phyloP scores from a whole-genome alignment of 2,113 vertebrate species.

The Hemiprocne comata region DNA sequence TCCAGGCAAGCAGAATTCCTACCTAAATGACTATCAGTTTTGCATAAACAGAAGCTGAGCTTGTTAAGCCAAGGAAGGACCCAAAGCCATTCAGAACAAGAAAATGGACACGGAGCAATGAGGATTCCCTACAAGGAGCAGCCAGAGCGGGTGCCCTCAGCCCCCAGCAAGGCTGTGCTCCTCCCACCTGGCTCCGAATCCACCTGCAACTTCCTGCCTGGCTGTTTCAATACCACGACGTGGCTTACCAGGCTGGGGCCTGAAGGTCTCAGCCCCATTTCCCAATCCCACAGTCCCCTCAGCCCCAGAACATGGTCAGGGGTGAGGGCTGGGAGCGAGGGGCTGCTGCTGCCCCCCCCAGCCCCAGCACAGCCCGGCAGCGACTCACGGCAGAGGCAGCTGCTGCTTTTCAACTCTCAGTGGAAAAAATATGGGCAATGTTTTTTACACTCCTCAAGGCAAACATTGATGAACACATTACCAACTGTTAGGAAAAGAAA shows the following conservation, averaged over 20 bases:
- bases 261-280: neutral
- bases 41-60: neutral
- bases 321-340: neutral
- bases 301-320: neutral
- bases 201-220: neutral
- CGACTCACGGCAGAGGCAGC: neutral
- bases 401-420: neutral
- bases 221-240: neutral
- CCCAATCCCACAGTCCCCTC: neutral
- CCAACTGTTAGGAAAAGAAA: neutral
- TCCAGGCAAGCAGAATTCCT: neutral
- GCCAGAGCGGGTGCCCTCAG: no score
- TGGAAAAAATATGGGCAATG: neutral
- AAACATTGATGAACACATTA: neutral
- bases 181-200: neutral
- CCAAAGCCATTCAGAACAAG: neutral
- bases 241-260: neutral
- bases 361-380: neutral
- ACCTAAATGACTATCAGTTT: neutral
- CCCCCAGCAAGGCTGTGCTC: no score
- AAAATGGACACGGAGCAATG: fast-evolving
- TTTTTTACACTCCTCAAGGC: neutral
- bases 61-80: neutral
- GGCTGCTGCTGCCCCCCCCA: neutral
- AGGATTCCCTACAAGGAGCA: neutral